phyloP scores from a whole-genome alignment of 2,113 vertebrate genomes.

The Passerina amoena region DNA sequence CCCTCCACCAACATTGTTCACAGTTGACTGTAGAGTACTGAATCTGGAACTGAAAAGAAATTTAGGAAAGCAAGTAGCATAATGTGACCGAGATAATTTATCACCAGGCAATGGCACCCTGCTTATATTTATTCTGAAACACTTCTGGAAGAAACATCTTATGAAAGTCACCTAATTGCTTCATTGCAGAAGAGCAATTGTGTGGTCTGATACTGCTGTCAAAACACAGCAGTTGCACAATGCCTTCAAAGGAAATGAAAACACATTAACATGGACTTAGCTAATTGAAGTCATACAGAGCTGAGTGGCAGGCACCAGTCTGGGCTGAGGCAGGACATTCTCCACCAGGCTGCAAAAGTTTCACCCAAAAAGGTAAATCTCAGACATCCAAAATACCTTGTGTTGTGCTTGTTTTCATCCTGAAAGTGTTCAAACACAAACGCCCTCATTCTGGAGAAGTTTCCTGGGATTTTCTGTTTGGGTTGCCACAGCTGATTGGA shows the following conservation, averaged over 20 bases:
- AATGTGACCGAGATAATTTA: neutral
- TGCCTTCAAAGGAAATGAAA: neutral
- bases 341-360: neutral
- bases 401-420: neutral
- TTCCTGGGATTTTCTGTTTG: neutral
- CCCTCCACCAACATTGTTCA: neutral
- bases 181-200: neutral
- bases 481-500: neutral
- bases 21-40: neutral
- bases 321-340: neutral
- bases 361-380: neutral
- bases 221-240: neutral
- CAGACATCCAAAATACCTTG: neutral
- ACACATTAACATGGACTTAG: neutral
- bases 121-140: neutral
- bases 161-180: neutral
- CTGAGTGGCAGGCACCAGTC: neutral
- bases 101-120: neutral
- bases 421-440: neutral
- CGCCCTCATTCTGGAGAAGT: neutral
- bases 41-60: neutral
- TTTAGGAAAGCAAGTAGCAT: neutral
- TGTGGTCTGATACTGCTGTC: neutral
- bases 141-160: neutral
- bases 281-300: neutral